Evolutionary conservation across 2,888 invertebrate species (phyloP).

Genomic region (Drosophila sordidula): DNA sequence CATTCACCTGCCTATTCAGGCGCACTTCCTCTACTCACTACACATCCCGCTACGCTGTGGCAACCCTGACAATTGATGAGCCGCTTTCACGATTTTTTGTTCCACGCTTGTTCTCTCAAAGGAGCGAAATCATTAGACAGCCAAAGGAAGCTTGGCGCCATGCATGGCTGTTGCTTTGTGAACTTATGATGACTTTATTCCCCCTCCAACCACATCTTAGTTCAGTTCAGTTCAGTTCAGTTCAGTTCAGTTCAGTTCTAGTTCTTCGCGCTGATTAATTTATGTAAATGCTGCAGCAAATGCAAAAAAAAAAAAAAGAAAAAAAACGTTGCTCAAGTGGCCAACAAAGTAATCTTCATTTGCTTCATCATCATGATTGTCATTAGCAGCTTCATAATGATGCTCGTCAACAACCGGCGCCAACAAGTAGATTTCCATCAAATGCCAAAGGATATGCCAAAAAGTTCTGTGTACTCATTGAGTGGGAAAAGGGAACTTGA

Average conservation of each 20-base stretch:
- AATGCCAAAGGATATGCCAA: constrained; percentile 43
- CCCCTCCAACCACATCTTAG: background rate
- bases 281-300: constrained; percentile 56
- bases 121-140: constrained; percentile 41
- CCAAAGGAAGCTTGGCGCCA: constrained; percentile 12
- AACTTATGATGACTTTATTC: constrained; percentile 40
- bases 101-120: constrained; percentile 31
- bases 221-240: constrained; percentile 4
- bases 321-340: constrained; percentile 38
- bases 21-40: constrained; percentile 47
- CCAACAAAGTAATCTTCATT: constrained; percentile 58
- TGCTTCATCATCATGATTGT: constrained; percentile 30
- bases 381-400: constrained; percentile 8
- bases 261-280: constrained; percentile 54
- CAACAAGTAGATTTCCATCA: constrained; percentile 77
- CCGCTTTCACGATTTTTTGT: constrained; percentile 8
- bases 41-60: constrained; percentile 28
- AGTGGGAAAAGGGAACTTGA: background rate
- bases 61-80: constrained; percentile 50
- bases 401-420: constrained; percentile 61
- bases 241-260: constrained; percentile 23
- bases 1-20: constrained; percentile 12
- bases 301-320: background rate
- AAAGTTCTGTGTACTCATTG: constrained; percentile 16
- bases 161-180: constrained; percentile 39